Evolutionary conservation across 2,113 vertebrate genomes (phyloP).

Genomic region (Candoia aspera): DNA sequence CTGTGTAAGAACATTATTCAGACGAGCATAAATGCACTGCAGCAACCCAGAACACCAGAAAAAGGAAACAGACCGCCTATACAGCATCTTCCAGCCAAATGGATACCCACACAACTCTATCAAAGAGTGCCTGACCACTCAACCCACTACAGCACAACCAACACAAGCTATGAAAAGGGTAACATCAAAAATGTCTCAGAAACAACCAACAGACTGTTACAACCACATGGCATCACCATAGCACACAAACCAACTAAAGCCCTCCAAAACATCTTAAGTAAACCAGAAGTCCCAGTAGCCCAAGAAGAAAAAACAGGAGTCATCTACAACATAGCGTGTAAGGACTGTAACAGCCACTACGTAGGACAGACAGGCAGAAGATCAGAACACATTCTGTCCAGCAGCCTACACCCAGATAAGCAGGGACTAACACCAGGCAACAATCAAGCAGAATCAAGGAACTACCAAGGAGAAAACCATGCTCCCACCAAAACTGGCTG

Average conservation of each 20-base stretch:
- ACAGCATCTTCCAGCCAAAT: background rate
- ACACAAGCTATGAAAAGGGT: background rate
- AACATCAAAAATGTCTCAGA: background rate
- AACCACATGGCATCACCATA: background rate
- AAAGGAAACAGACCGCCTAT: background rate
- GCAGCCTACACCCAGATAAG: background rate
- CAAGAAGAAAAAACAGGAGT: background rate
- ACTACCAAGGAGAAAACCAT: background rate
- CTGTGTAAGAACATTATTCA: background rate
- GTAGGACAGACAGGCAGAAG: background rate
- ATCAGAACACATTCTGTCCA: background rate
- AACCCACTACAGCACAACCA: background rate
- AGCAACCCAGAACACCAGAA: background rate
- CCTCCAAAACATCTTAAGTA: background rate
- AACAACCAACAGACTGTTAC: background rate
- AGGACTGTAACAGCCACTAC: background rate
- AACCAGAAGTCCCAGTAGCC: background rate
- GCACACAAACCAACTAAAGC: background rate
- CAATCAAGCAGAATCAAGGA: background rate
- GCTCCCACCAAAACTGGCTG: background rate
- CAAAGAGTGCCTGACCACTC: background rate
- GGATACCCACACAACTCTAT: background rate
- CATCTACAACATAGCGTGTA: background rate
- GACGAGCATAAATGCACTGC: background rate
- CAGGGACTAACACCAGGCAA: background rate